Evolutionary conservation across 2,888 invertebrate species (phyloP).

Genomic region (Tetrapedia diversipes): DNA sequence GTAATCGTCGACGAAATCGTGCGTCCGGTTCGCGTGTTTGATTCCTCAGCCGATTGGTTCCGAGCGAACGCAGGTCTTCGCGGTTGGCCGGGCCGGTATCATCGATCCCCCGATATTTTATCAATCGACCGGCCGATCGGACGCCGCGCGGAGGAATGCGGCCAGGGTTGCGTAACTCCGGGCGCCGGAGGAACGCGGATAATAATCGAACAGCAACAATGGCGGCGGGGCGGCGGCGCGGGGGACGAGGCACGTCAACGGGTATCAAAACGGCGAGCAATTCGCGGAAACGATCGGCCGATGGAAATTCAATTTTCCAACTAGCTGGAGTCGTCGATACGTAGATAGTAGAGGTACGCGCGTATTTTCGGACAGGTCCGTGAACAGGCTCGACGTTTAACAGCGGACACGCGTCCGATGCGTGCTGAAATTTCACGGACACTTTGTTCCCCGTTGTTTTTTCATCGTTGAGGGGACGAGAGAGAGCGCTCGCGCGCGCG

Average conservation of each 20-base stretch:
- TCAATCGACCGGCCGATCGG: conserved; percentile 24
- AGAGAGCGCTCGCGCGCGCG: no score
- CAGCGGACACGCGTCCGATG: conserved; percentile 47
- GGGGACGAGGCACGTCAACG: conserved; percentile 26
- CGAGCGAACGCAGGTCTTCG: background rate
- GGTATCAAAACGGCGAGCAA: conserved; percentile 61
- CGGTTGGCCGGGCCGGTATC: conserved; percentile 1
- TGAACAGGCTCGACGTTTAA: conserved; percentile 47
- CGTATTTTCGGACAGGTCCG: conserved; percentile 43
- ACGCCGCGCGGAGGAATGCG: conserved; percentile 9
- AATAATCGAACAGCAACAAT: conserved; percentile 31
- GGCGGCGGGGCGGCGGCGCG: background rate
- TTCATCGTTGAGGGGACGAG: no score
- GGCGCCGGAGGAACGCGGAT: conserved; percentile 22
- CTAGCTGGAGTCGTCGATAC: conserved; percentile 45
- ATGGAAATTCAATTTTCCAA: conserved; percentile 67
- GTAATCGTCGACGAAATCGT: background rate
- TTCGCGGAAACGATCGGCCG: conserved; percentile 64
- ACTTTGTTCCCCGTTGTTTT: conserved; percentile 23
- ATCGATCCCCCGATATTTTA: conserved; percentile 21
- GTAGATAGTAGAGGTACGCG: no score
- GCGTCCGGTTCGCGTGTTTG: background rate
- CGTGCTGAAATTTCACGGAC: conserved; percentile 43
- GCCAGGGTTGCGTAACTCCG: conserved; percentile 33
- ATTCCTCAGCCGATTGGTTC: background rate